phyloP scores from a whole-genome alignment of 2,888 invertebrate genomes.

The Agrenia bidenticulata region DNA sequence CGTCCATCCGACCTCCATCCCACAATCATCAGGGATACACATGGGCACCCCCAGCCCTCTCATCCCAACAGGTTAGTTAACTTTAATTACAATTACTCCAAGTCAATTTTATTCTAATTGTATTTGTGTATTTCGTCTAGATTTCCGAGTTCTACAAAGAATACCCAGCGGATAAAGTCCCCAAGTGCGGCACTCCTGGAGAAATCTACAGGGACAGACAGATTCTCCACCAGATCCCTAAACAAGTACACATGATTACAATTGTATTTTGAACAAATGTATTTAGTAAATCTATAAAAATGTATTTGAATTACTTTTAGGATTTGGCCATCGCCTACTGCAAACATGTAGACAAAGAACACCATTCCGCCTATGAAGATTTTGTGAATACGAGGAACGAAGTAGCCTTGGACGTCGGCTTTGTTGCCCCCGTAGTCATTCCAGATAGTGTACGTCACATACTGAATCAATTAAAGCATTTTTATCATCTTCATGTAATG shows the following conservation, averaged over 20 bases:
- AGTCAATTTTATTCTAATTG: constrained; percentile 11
- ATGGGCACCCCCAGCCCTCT: constrained; percentile 72
- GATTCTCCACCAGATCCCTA: constrained; percentile 85
- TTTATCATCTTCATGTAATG: too few relatives aligned
- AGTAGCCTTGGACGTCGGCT: constrained; percentile 87
- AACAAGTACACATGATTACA: too few relatives aligned
- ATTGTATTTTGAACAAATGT: too few relatives aligned
- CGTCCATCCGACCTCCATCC: constrained; percentile 60
- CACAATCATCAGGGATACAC: constrained; percentile 64
- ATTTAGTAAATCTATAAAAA: background rate
- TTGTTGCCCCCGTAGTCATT: constrained; percentile 45
- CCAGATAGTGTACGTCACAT: constrained; percentile 45
- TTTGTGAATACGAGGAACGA: constrained; percentile 93
- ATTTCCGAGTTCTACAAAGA: constrained; percentile 90
- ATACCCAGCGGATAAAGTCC: constrained; percentile 75
- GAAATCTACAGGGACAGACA: constrained; percentile 78
- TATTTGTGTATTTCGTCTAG: constrained; percentile 60
- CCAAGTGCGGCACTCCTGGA: constrained; percentile 72
- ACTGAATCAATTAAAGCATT: background rate
- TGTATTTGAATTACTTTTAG: constrained; percentile 28
- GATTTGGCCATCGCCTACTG: constrained; percentile 51
- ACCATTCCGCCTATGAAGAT: constrained; percentile 83
- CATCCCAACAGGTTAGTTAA: constrained; percentile 58
- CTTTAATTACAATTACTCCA: constrained; percentile 1
- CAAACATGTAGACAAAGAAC: constrained; percentile 71